These are phyloP conservation scores for Lampropteryx suffumata DNA, from an alignment of 2,888 invertebrate genomes.

Conservation along the genomic window DNA sequence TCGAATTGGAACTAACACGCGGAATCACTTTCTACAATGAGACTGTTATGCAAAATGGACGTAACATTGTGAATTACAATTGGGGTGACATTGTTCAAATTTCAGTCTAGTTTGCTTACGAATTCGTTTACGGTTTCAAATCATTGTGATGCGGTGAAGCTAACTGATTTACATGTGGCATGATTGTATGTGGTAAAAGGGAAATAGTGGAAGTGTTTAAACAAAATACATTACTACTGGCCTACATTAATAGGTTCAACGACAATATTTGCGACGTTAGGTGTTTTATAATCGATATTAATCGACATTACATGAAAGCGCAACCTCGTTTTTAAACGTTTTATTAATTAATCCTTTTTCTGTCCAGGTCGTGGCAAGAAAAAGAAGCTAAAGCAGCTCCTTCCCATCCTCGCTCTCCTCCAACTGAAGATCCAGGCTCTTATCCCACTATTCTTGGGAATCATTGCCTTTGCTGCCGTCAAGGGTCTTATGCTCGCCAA, in stretches of 20 bases:
- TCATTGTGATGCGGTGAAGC: slow-evolving; percentile 38
- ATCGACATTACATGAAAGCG: too few species aligned
- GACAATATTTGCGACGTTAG: too few species aligned
- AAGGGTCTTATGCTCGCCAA: slow-evolving; percentile 93
- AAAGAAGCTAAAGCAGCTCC: slow-evolving; percentile 89
- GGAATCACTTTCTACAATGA: slow-evolving; percentile 78
- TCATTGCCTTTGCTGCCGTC: slow-evolving; percentile 90
- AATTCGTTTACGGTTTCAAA: slow-evolving; percentile 62
- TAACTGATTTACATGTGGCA: slow-evolving; percentile 37
- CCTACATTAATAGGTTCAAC: slow-evolving; percentile 15
- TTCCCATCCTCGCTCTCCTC: slow-evolving; percentile 89
- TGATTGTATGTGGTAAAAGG: slow-evolving; percentile 35
- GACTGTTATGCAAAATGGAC: slow-evolving; percentile 75
- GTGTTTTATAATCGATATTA: too few species aligned
- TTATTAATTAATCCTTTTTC: too few species aligned
- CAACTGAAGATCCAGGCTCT: slow-evolving; percentile 91
- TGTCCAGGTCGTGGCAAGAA: slow-evolving; percentile 91
- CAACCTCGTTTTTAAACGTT: too few species aligned
- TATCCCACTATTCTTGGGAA: slow-evolving; percentile 88
- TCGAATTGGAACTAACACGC: slow-evolving; percentile 63
- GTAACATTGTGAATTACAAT: slow-evolving; percentile 77
- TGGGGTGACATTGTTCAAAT: slow-evolving; percentile 54
- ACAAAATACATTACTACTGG: too few species aligned
- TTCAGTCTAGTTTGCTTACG: slow-evolving; percentile 35
- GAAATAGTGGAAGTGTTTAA: slow-evolving; percentile 27